Evolutionary conservation across 30 jellyfish, hydroid and myxozoan genomes (phyloP).

Genomic region (Hydractinia echinata): DNA sequence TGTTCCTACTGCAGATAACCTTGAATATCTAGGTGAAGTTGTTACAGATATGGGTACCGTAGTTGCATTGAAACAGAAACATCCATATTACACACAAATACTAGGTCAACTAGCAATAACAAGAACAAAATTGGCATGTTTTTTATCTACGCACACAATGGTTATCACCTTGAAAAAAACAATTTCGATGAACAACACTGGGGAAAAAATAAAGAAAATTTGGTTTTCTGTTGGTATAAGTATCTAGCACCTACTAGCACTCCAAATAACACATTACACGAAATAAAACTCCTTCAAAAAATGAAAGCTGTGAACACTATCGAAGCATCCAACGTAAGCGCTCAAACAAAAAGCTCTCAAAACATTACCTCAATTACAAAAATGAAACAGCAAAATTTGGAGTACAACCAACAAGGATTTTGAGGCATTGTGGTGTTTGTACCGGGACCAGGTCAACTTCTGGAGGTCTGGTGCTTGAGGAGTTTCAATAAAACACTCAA

Average conservation of each 20-base stretch:
- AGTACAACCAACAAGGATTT: too few relatives aligned
- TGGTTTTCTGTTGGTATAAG: too few relatives aligned
- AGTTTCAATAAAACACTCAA: constrained; percentile 30
- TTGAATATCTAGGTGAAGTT: background rate
- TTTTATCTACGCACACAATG: constrained; percentile 1
- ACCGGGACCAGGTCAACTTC: constrained; percentile 16
- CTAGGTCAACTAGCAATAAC: constrained; percentile 16
- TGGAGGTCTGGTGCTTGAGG: constrained; percentile 18
- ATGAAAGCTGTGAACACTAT: too few relatives aligned
- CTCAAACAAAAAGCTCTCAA: too few relatives aligned
- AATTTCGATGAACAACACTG: too few relatives aligned
- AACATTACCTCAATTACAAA: too few relatives aligned
- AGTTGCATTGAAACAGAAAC: background rate
- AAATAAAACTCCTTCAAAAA: too few relatives aligned
- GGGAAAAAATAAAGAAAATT: too few relatives aligned
- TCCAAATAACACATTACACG: too few relatives aligned
- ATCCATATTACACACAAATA: background rate
- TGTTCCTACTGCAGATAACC: background rate
- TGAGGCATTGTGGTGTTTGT: constrained; percentile 49
- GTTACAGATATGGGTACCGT: background rate
- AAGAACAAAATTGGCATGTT: background rate
- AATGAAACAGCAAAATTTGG: too few relatives aligned
- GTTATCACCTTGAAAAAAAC: background rate
- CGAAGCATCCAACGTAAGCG: too few relatives aligned
- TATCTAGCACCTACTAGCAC: too few relatives aligned